These are phyloP conservation scores for Trissolcus basalis DNA, from an alignment of 1,140 invertebrate genomes.

Conservation along the genomic window DNA sequence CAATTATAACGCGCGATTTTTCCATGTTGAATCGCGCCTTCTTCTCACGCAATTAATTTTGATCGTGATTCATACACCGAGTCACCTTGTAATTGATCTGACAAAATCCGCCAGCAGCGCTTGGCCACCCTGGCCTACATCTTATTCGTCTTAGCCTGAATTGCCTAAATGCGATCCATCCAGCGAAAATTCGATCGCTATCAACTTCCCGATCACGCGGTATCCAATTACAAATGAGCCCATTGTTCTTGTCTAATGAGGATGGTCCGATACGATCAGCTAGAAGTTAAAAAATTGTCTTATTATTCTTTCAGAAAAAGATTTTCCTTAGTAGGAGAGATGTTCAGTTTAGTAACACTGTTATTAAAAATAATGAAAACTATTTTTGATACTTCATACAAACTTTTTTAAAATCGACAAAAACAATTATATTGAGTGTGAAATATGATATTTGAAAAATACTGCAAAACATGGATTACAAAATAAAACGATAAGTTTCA, in stretches of 20 bases:
- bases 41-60: conserved; percentile 29
- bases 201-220: conserved; percentile 5
- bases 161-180: not conserved
- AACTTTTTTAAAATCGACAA: too few species aligned
- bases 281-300: not conserved
- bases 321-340: too few species aligned
- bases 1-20: not conserved
- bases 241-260: conserved; percentile 23
- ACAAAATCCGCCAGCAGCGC: not conserved
- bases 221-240: conserved; percentile 7
- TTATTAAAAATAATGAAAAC: too few species aligned
- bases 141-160: conserved; percentile 10
- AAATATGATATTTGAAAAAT: too few species aligned
- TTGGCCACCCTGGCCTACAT: conserved; percentile 21
- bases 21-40: conserved; percentile 5
- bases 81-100: conserved; percentile 28
- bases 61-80: not conserved
- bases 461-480: too few species aligned
- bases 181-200: conserved; percentile 8
- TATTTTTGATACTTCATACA: too few species aligned
- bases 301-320: too few species aligned
- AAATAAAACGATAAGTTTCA: too few species aligned
- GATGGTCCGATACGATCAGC: conserved; percentile 16
- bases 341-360: too few species aligned
- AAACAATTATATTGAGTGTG: too few species aligned